Base-by-base conservation (phyloP, 1,140 invertebrate species). In the Ephestia elutella region DNA sequence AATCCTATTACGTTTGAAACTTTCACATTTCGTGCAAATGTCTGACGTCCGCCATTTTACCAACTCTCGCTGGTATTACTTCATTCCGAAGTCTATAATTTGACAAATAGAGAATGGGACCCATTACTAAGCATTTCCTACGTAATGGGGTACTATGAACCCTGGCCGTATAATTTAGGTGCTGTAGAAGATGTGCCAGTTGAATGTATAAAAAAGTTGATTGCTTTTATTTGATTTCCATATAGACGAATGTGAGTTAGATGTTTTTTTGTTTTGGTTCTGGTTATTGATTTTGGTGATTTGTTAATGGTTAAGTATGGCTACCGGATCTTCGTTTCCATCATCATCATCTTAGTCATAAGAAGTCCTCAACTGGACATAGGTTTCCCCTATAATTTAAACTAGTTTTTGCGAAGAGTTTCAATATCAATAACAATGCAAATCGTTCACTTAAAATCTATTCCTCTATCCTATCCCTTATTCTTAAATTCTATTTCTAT, bases 91-190 rank as follows among this genome's bases (percentile, higher is more conserved):
- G 79, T 80, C 79, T 87, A 78, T 86, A 86, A 86, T 87, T 87
- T 87, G 77, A 84, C 80, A 87, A 84, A 84, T 87, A 87, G 81
- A 82, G 83, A 86, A 83, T 84, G 74, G 82, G 81, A 82, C 84
- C 81, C 85, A 87, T 87, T 87, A 87, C 81, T 72, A 68, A 64
- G 77, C 73, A 77, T 84, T 87, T 80, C 74, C 69, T 68, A 73
- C 64, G 73, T 84, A 82, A 84, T 80, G 69, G 67, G 71, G 74
- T 73, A 78, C 77, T 70, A 63, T 65, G 65, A 73, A 62, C 64
- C 71, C 50, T 58, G 56, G 60, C 65, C 75, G 70, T 87, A 75
- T 87, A 87, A 87, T 87, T 85, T 87, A 73, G 68, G 75, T 75
- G 67, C 50, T 53, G 10, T 20, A 20, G 21, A 81, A 80, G 75